These are phyloP conservation scores for Anorthoa munda DNA, from an alignment of 2,888 invertebrate genomes.

Conservation along the genomic window DNA sequence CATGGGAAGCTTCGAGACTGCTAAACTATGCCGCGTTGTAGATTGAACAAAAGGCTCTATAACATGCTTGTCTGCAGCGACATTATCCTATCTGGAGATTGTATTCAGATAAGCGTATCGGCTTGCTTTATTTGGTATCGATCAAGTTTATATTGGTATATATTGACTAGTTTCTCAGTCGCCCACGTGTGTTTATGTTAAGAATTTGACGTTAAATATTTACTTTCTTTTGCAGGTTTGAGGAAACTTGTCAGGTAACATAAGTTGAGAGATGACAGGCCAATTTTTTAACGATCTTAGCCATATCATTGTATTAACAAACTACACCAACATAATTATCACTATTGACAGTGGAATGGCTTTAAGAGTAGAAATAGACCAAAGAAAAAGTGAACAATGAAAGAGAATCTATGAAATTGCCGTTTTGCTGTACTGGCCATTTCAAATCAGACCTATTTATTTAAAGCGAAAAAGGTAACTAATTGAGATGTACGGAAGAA, in stretches of 20 bases:
- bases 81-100: conserved; percentile 75
- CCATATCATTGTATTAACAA: no score
- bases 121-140: conserved; percentile 59
- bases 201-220: background rate
- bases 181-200: conserved; percentile 10
- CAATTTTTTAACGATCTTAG: background rate
- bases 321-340: no score
- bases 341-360: no score
- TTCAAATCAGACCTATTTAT: no score
- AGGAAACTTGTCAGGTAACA: background rate
- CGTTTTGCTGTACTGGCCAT: no score
- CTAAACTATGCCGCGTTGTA: conserved; percentile 80
- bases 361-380: no score
- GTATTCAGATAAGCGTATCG: conserved; percentile 61
- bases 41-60: conserved; percentile 83
- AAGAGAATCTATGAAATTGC: no score
- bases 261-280: background rate
- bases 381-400: no score
- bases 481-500: no score
- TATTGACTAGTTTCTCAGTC: conserved; percentile 40
- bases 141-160: conserved; percentile 53
- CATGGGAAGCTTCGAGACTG: conserved; percentile 68
- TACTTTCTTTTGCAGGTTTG: conserved; percentile 3
- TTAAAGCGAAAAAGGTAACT: no score
- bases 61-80: conserved; percentile 72